phyloP scores from a whole-genome alignment of 1,140 invertebrate genomes.

The Drosophila orena region DNA sequence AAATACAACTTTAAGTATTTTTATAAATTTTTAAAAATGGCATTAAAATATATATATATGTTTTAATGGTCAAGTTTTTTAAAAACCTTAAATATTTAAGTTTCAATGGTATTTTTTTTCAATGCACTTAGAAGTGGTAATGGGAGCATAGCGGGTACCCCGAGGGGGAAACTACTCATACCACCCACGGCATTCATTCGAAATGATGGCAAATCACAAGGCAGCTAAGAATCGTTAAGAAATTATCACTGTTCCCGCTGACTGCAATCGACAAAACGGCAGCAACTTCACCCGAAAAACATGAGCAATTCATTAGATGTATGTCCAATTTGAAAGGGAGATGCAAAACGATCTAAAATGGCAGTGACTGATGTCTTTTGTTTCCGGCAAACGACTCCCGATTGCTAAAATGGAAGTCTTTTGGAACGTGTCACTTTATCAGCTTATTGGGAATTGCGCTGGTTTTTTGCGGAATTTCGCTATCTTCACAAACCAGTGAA shows the following conservation, averaged over 20 bases:
- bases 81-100: no score
- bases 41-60: neutral
- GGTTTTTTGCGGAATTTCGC: slow-evolving; percentile 41
- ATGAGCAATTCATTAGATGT: slow-evolving; percentile 29
- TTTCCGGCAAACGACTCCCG: slow-evolving; percentile 24
- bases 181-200: neutral
- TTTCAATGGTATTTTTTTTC: neutral
- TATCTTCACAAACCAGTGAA: slow-evolving; percentile 50
- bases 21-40: no score
- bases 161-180: neutral
- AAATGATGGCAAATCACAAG: slow-evolving; percentile 10
- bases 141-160: neutral
- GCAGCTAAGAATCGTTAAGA: slow-evolving; percentile 50
- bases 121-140: neutral
- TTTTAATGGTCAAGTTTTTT: neutral
- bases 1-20: no score
- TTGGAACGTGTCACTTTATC: slow-evolving; percentile 49
- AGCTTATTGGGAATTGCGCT: slow-evolving; percentile 39
- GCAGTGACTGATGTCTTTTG: slow-evolving; percentile 11
- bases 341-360: slow-evolving; percentile 34
- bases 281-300: slow-evolving; percentile 20
- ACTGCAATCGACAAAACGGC: slow-evolving; percentile 39
- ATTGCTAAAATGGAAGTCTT: slow-evolving; percentile 24
- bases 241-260: slow-evolving; percentile 66
- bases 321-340: slow-evolving; percentile 14